phyloP scores from a whole-genome alignment of 2,113 vertebrate genomes.

The Orycteropus afer region DNA sequence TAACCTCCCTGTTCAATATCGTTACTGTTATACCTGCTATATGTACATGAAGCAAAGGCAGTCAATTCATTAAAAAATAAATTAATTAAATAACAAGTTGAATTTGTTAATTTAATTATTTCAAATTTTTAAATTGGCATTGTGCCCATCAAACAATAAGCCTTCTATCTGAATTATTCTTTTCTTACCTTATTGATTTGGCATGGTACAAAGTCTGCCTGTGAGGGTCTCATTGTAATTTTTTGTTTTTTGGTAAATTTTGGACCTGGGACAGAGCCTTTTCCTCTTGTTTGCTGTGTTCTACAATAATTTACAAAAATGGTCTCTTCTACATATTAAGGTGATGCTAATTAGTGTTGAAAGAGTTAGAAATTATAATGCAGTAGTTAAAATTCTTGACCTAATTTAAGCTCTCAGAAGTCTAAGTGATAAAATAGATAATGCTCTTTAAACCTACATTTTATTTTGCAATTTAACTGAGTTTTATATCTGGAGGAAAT shows the following conservation, averaged over 20 bases:
- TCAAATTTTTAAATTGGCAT: conserved; percentile 67
- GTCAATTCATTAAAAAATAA: conserved; percentile 30
- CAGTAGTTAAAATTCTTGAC: conserved; percentile 64
- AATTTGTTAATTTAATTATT: conserved; percentile 60
- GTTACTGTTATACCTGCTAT: conserved; percentile 44
- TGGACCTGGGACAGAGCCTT: not conserved
- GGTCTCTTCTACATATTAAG: not conserved
- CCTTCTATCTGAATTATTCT: conserved; percentile 24
- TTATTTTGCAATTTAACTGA: conserved; percentile 48
- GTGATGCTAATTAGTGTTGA: not conserved
- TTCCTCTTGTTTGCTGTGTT: conserved; percentile 45
- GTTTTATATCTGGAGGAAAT: conserved; percentile 52
- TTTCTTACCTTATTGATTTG: conserved; percentile 16
- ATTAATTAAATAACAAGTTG: conserved; percentile 35
- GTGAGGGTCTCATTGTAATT: not conserved
- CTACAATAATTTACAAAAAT: conserved; percentile 57
- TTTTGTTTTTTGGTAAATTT: conserved; percentile 15
- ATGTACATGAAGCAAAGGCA: conserved; percentile 47
- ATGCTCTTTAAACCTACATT: not conserved
- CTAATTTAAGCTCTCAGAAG: conserved; percentile 21
- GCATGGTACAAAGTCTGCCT: not conserved
- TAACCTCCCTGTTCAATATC: conserved; percentile 70
- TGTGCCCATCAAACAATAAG: conserved; percentile 48
- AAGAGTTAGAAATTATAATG: not conserved
- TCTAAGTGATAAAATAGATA: conserved; percentile 47